Evolutionary conservation across 2,888 invertebrate species (phyloP).

Genomic region (Tenthredo amoena): DNA sequence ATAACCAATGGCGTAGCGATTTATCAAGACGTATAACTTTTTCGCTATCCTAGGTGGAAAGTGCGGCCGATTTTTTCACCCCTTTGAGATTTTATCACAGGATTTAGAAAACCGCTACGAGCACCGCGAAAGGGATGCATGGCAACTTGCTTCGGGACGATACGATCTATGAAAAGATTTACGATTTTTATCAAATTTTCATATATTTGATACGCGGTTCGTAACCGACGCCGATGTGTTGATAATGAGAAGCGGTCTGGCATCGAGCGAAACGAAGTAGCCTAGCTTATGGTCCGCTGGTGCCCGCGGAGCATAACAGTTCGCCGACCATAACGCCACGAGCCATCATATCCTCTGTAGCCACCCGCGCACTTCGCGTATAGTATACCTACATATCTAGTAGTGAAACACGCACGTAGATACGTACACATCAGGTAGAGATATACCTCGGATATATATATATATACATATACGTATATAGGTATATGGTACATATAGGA

Average conservation of each 20-base stretch:
- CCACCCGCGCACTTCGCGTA: constrained; percentile 56
- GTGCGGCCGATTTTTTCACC: not conserved
- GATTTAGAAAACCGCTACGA: too few species aligned
- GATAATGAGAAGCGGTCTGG: constrained; percentile 73
- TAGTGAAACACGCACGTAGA: constrained; percentile 12
- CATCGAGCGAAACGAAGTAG: constrained; percentile 68
- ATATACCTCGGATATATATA: not conserved
- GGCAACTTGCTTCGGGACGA: not conserved
- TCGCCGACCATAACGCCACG: constrained; percentile 77
- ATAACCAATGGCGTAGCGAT: constrained; percentile 71
- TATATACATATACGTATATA: too few species aligned
- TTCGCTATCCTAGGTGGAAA: not conserved
- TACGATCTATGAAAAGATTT: not conserved
- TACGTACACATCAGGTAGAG: not conserved
- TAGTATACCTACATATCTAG: constrained; percentile 32
- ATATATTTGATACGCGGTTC: not conserved
- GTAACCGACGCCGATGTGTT: constrained; percentile 73
- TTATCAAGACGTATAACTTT: not conserved
- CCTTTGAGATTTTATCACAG: not conserved
- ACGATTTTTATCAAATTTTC: constrained; percentile 47
- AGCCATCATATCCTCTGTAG: constrained; percentile 75
- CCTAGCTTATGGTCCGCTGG: constrained; percentile 77
- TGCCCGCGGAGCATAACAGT: constrained; percentile 77
- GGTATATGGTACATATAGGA: not conserved
- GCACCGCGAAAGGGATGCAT: not conserved